A percentile compares a stretch with the other conserved stretches of the same genome.
Conservation (phyloP, 2,797 vertebrate genomes). For the Lateolabrax maculatus region DNA sequence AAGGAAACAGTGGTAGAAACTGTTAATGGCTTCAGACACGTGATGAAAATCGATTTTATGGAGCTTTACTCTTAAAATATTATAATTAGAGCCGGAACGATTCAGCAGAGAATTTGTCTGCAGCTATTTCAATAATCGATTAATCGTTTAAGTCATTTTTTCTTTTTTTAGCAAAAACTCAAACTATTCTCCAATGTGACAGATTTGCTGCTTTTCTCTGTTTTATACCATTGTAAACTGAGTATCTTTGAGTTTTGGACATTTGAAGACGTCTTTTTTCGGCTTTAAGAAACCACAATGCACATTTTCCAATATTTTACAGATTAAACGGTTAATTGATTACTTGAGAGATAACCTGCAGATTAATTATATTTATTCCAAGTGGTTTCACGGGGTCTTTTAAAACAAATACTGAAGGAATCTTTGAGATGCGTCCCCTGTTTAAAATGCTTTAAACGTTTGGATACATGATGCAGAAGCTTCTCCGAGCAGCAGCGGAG, state of each 20-base stretch:
- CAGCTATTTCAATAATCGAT: not conserved
- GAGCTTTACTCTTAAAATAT: not conserved
- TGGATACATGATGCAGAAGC: not conserved
- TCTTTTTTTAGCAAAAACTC: not conserved
- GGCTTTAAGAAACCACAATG: not conserved
- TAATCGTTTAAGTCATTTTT: not conserved
- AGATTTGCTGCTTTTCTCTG: not conserved
- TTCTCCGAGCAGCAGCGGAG: no score
- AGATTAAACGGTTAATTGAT: not conserved
- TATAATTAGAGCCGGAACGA: not conserved
- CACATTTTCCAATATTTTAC: not conserved
- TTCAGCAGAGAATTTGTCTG: not conserved
- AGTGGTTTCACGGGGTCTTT: not conserved
- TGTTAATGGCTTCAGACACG: no score
- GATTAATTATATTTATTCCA: not conserved
- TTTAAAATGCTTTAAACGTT: conserved; percentile 3
- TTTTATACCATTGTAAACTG: not conserved
- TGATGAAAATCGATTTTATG: not conserved
- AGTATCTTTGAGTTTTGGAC: not conserved
- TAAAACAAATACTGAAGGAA: not conserved
- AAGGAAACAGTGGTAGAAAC: no score
- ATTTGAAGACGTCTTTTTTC: not conserved
- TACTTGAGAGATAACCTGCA: not conserved
- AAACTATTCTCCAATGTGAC: not conserved
- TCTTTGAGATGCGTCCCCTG: not conserved